Percentiles rank a stretch among this genome's conserved stretches.
These are phyloP conservation scores for Drosophila aldrichi DNA, from an alignment of 2,888 invertebrate genomes.

Conservation along the genomic window DNA sequence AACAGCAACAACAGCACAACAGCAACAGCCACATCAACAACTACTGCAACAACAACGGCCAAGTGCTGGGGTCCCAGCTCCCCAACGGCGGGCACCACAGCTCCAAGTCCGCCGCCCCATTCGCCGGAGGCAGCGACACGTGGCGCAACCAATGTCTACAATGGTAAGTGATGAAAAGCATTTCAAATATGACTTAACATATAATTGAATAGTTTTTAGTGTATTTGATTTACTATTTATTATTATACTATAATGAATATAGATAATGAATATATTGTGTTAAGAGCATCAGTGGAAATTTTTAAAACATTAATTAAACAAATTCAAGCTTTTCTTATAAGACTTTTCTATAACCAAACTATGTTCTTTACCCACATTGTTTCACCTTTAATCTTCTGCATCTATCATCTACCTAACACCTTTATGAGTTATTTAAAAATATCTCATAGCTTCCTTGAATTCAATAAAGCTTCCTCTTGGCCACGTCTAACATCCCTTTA, in stretches of 20 bases:
- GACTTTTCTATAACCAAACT: too few relatives aligned
- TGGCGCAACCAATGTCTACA: slow-evolving; percentile 90
- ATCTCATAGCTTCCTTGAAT: too few relatives aligned
- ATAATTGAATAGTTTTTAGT: background rate
- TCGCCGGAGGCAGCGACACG: slow-evolving; percentile 87
- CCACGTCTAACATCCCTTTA: background rate
- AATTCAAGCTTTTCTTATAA: too few relatives aligned
- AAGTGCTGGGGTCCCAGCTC: slow-evolving; percentile 91
- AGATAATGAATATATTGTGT: too few relatives aligned
- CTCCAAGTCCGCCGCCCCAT: slow-evolving; percentile 90
- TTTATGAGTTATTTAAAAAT: too few relatives aligned
- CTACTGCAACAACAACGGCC: slow-evolving; percentile 83
- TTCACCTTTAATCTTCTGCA: too few relatives aligned
- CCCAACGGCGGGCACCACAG: slow-evolving; percentile 91
- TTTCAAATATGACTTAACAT: background rate
- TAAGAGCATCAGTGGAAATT: too few relatives aligned
- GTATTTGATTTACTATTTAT: too few relatives aligned
- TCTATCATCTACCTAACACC: too few relatives aligned
- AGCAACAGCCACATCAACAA: slow-evolving; percentile 51
- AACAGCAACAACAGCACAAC: slow-evolving; percentile 35
- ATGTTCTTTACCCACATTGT: too few relatives aligned
- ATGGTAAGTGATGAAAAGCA: slow-evolving; percentile 87
- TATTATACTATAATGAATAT: too few relatives aligned
- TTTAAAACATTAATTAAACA: too few relatives aligned
- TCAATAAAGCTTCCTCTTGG: background rate